phyloP scores from a whole-genome alignment of 2,113 vertebrate genomes.

The Gopherus evgoodei region DNA sequence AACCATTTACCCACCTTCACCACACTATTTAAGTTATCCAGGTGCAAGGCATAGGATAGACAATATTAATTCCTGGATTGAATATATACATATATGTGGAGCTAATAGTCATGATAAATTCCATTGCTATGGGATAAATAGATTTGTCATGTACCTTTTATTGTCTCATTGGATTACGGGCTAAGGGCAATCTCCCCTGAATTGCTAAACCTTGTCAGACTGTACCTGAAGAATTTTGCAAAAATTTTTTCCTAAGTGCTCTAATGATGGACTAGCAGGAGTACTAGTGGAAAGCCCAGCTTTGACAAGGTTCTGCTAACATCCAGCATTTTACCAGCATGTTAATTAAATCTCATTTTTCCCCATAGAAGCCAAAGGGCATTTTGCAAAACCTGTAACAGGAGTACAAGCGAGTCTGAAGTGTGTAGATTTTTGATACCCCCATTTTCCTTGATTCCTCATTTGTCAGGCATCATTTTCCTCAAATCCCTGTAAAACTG shows the following conservation, averaged over 20 bases:
- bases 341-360: not conserved
- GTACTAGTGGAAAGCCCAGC: accelerated
- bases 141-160: not conserved
- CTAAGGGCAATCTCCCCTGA: not conserved
- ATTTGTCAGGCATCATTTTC: not conserved
- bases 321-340: not conserved
- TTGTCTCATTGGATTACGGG: no score
- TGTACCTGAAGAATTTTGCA: not conserved
- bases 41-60: not conserved
- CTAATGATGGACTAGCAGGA: not conserved
- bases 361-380: not conserved
- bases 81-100: not conserved
- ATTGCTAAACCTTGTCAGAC: not conserved
- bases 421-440: not conserved
- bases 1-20: not conserved
- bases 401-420: not conserved
- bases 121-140: not conserved
- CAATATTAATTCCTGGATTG: accelerated
- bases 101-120: not conserved
- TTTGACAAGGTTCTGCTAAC: not conserved
- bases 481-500: not conserved
- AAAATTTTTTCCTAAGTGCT: not conserved
- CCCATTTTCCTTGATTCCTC: not conserved
- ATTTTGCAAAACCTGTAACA: not conserved
- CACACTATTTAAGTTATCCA: not conserved